Percentiles rank a stretch among this genome's conserved stretches.
phyloP scores from a whole-genome alignment of 2,797 vertebrate species.

The Alectoris magna region DNA sequence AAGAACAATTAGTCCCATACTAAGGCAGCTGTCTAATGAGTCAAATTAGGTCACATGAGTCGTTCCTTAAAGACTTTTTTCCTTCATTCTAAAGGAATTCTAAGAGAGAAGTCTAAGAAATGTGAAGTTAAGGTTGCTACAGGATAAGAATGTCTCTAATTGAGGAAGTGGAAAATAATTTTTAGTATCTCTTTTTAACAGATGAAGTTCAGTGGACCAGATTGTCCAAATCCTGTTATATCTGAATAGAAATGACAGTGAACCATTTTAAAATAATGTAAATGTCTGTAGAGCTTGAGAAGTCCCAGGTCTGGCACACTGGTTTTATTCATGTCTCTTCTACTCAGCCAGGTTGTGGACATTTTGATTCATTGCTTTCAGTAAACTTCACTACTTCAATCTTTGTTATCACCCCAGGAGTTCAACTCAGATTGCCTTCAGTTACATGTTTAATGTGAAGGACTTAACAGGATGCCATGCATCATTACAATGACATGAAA shows the following conservation, averaged over 20 bases:
- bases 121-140: not conserved
- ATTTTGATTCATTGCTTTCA: slow-evolving; percentile 39
- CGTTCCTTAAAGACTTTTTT: not conserved
- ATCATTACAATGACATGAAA: not conserved
- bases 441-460: not conserved
- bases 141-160: not conserved
- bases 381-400: slow-evolving; percentile 25
- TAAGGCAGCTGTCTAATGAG: not conserved
- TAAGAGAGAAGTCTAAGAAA: not conserved
- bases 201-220: not conserved
- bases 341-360: not conserved
- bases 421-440: not conserved
- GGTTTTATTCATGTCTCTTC: not conserved
- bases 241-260: not conserved
- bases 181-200: not conserved
- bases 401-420: not conserved
- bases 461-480: not conserved
- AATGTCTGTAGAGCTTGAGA: not conserved
- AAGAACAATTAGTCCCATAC: not conserved
- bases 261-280: not conserved
- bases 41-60: not conserved
- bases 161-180: not conserved
- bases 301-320: not conserved
- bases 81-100: not conserved
- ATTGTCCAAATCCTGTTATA: not conserved